These are phyloP conservation scores for Botia kubotai DNA, from an alignment of 2,797 vertebrate genomes.

Conservation along the genomic window DNA sequence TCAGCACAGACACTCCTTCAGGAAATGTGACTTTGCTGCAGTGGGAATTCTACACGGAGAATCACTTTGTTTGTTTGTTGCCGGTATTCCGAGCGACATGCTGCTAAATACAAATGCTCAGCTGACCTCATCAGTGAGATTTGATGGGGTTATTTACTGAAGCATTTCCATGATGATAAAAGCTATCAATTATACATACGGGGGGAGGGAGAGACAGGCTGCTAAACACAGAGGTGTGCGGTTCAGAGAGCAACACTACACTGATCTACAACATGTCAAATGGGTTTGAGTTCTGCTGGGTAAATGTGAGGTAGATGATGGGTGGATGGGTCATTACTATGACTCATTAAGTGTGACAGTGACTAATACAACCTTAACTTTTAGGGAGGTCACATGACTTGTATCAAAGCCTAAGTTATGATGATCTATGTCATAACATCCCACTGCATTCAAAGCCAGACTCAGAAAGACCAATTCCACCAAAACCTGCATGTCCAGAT, in stretches of 20 bases:
- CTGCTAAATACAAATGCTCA: slow-evolving; percentile 39
- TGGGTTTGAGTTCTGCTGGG: slow-evolving; percentile 39
- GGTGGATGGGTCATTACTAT: slow-evolving; percentile 52
- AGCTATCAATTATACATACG: slow-evolving; percentile 39
- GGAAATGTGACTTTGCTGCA: slow-evolving; percentile 20
- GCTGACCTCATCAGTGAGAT: slow-evolving; percentile 28
- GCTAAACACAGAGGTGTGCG: neutral
- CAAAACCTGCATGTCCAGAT: neutral
- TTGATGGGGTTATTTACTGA: slow-evolving; percentile 46
- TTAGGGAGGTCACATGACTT: slow-evolving; percentile 39
- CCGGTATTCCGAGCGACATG: neutral
- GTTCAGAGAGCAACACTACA: slow-evolving; percentile 7
- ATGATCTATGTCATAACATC: slow-evolving; percentile 15
- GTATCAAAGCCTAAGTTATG: neutral
- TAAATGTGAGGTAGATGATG: slow-evolving; percentile 51
- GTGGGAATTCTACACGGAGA: slow-evolving; percentile 24
- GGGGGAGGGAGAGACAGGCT: slow-evolving; percentile 21
- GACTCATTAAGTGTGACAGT: slow-evolving; percentile 48
- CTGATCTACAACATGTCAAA: slow-evolving; percentile 20
- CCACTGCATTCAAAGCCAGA: neutral
- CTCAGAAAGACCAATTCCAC: neutral
- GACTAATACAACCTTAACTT: slow-evolving; percentile 44
- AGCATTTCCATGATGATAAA: slow-evolving; percentile 46
- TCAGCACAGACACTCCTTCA: slow-evolving; percentile 26
- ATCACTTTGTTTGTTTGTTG: slow-evolving; percentile 38